phyloP scores from a whole-genome alignment of 2,888 invertebrate species.

The Lingula anatina region DNA sequence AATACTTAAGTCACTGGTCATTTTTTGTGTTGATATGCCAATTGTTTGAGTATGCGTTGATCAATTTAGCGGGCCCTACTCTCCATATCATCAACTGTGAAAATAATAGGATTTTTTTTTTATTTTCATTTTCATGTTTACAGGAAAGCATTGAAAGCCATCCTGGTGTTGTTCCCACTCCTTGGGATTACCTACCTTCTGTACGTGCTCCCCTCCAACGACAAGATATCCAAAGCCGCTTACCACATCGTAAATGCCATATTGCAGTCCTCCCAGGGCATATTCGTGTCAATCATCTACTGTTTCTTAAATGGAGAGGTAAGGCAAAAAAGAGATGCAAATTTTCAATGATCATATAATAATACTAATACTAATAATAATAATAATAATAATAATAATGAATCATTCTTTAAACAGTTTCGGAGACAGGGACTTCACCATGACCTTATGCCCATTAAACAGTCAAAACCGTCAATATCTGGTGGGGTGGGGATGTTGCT shows the following conservation, averaged over 20 bases:
- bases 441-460: no score
- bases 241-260: slow-evolving; percentile 57
- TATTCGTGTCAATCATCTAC: slow-evolving; percentile 41
- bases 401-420: no score
- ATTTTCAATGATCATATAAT: no score
- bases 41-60: no score
- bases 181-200: slow-evolving; percentile 58
- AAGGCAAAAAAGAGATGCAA: no score
- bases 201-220: slow-evolving; percentile 54
- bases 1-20: no score
- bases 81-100: neutral
- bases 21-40: no score
- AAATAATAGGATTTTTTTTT: neutral
- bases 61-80: neutral
- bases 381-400: no score
- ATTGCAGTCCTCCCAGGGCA: slow-evolving; percentile 56
- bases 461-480: neutral
- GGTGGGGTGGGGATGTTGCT: neutral
- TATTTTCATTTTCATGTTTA: slow-evolving; percentile 4
- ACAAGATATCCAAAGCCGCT: slow-evolving; percentile 42
- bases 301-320: slow-evolving; percentile 48
- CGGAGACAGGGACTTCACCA: no score
- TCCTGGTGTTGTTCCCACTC: slow-evolving; percentile 57
- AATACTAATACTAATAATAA: no score
- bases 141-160: slow-evolving; percentile 57